Conservation (phyloP, 2,888 invertebrate species). For the Chymomyza amoena region DNA sequence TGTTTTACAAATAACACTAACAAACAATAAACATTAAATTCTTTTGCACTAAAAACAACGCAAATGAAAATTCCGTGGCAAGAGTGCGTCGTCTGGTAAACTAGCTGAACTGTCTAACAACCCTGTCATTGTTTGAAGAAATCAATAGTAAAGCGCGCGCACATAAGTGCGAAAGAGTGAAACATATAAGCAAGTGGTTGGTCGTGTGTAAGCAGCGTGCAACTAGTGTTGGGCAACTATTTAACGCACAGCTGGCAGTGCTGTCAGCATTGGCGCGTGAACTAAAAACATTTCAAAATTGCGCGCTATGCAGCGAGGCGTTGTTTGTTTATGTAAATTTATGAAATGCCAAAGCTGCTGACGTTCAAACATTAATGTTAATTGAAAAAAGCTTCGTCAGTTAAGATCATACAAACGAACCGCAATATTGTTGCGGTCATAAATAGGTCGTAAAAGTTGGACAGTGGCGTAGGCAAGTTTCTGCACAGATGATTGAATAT, state of each 20-base stretch:
- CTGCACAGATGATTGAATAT: no score
- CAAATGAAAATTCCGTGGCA: conserved; percentile 50
- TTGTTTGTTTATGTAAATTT: conserved; percentile 8
- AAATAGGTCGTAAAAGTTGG: conserved; percentile 13
- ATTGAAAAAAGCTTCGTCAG: conserved; percentile 53
- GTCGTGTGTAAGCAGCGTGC: not conserved
- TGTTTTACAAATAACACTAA: conserved; percentile 4
- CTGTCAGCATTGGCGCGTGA: not conserved
- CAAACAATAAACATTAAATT: conserved; percentile 40
- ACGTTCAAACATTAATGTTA: conserved; percentile 51
- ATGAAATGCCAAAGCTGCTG: conserved; percentile 5
- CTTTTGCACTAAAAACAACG: conserved; percentile 49
- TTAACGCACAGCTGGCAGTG: conserved; percentile 25
- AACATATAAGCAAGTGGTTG: not conserved
- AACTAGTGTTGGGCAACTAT: not conserved
- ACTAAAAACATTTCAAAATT: conserved; percentile 14
- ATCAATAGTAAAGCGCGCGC: not conserved
- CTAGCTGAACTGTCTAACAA: not conserved
- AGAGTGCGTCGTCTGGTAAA: conserved; percentile 48
- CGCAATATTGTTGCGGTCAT: conserved; percentile 22
- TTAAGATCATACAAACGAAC: conserved; percentile 52
- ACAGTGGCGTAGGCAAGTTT: no score
- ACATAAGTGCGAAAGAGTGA: not conserved
- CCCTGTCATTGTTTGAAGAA: not conserved
- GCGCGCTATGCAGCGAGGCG: not conserved